phyloP scores from a whole-genome alignment of 1,140 invertebrate genomes.

The Leucophenga varia region DNA sequence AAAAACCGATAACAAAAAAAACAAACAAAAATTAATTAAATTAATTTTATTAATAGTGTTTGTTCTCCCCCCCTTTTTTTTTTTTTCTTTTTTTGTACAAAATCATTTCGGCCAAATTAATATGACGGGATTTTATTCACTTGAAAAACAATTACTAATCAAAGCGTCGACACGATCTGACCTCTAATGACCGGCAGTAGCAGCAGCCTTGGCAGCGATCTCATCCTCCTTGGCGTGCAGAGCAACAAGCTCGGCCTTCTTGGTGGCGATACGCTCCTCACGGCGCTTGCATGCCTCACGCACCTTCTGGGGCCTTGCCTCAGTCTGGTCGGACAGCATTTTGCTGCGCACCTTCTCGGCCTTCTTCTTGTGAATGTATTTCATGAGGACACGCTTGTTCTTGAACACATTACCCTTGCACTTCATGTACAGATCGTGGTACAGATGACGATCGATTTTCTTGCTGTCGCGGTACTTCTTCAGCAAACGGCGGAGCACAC shows the following conservation, averaged over 20 bases:
- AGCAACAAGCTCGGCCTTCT: conserved; percentile 84
- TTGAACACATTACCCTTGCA: conserved; percentile 98
- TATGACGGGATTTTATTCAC: too few species aligned
- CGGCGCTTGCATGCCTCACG: conserved; percentile 91
- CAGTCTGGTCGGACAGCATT: conserved; percentile 93
- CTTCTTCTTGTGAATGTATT: conserved; percentile 99
- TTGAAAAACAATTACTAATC: too few species aligned
- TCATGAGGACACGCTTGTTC: conserved; percentile 98
- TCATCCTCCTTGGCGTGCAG: conserved; percentile 79
- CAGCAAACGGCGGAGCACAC: conserved; percentile 87
- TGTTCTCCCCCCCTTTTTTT: too few species aligned
- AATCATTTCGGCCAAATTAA: too few species aligned
- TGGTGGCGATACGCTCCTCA: conserved; percentile 84
- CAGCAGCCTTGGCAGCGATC: conserved; percentile 66
- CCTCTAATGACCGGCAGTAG: too few species aligned
- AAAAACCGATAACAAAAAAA: too few species aligned
- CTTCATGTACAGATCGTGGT: conserved; percentile 97
- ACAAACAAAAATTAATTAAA: too few species aligned
- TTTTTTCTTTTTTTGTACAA: too few species aligned
- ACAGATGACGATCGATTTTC: conserved; percentile 96
- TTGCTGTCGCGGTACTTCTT: conserved; percentile 96
- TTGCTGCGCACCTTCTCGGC: conserved; percentile 93
- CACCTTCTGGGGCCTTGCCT: conserved; percentile 88
- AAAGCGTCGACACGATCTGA: too few species aligned
- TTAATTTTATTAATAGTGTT: too few species aligned